These are phyloP conservation scores for Mesodorylaimus sp. DNA, from an alignment of 2,888 invertebrate genomes.

Conservation along the genomic window DNA sequence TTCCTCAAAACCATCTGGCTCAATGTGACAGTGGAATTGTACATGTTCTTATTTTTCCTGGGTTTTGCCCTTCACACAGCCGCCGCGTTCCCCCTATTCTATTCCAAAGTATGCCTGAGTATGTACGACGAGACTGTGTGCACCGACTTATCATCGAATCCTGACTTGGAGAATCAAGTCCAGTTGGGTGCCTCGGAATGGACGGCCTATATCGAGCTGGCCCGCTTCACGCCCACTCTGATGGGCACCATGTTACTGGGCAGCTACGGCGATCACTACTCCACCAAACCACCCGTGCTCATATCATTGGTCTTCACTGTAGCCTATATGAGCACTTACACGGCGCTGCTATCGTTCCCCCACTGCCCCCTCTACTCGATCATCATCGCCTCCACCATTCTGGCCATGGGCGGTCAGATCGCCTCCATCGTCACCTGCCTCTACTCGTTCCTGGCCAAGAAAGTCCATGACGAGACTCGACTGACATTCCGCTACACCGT, in stretches of 20 bases:
- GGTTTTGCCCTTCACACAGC: neutral
- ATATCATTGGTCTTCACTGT: neutral
- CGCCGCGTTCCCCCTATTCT: neutral
- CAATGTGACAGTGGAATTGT: too few relatives aligned
- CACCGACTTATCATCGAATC: neutral
- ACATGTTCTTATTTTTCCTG: neutral
- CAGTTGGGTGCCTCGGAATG: neutral
- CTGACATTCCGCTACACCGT: neutral
- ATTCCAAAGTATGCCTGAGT: neutral
- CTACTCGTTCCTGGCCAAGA: neutral
- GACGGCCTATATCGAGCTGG: neutral
- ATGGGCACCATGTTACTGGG: neutral
- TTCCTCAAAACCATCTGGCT: too few relatives aligned
- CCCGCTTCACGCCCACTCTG: neutral
- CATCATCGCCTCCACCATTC: neutral
- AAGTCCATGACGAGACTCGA: neutral
- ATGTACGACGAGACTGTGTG: neutral
- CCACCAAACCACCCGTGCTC: neutral
- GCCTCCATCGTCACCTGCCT: neutral
- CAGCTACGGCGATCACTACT: neutral
- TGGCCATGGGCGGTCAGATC: neutral
- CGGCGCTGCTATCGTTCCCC: neutral
- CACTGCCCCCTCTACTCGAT: neutral
- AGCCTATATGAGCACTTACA: neutral
- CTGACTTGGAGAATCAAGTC: too few relatives aligned